Evolutionary conservation across 2,888 invertebrate species (phyloP), one percentile per base, ranked within the genome.

Genomic region (Stenodera caucasica): DNA sequence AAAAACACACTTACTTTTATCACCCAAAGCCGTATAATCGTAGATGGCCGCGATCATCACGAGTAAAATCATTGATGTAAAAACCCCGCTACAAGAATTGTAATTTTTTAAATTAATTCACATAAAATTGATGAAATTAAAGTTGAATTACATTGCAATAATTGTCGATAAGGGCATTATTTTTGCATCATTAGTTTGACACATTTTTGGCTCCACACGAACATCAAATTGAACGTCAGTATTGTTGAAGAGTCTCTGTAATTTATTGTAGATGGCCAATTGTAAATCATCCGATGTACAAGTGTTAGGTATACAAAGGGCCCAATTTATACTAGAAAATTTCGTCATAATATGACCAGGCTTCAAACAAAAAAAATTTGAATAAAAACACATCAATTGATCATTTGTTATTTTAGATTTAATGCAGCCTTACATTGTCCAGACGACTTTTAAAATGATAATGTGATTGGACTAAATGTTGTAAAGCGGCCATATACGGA

Each of bases 311-410:
- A 87, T 82, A 71, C 89, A 90, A 12, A 89, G 73, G 2, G 85
- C 89, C 89, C 89, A 89, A 67, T 88, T 86, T 53, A 89, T 82
- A 14, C 85, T 83, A 3, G 86, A 86, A 70, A 85, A 89, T 64
- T 88, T 81, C 0, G 89, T 89, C 7, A 89, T 86, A 63, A 89
- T 81, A 75, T 90, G 89, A 6, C 89, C 89, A 49, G 89, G 88
- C 89, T 90, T 21, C 18, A 54, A 54, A 15, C 2, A 51, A 51
- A 6, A 29, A 11, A 7, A 55, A 49, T 53, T 30, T 23, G 11
- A 21, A n/a, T n/a, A n/a, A n/a, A n/a, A n/a, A n/a, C n/a, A n/a
- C n/a, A n/a, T n/a, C n/a, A n/a, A n/a, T n/a, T n/a, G n/a, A n/a
- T n/a, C n/a, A n/a, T n/a, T n/a, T n/a, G n/a, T n/a, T n/a, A n/a